Evolutionary conservation across 2,113 vertebrate genomes (phyloP).

Genomic region (Ictalurus furcatus): DNA sequence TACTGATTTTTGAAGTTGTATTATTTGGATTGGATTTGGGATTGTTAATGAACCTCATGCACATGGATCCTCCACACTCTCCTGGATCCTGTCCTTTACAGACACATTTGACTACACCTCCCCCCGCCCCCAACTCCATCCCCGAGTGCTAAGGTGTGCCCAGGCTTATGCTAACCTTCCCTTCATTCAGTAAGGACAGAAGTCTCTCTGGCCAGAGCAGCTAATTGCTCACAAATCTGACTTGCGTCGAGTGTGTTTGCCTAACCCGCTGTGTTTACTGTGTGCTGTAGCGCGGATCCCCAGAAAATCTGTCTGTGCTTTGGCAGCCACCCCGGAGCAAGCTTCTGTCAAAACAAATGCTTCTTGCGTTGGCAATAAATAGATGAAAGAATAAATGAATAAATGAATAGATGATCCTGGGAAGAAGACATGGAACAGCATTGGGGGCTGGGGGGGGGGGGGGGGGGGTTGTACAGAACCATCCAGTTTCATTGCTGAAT

Average conservation of each 20-base stretch:
- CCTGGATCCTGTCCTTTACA: background rate
- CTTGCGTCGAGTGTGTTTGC: conserved; percentile 48
- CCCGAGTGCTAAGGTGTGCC: background rate
- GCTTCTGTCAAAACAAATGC: conserved; percentile 64
- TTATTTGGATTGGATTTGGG: background rate
- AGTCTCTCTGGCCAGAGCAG: conserved; percentile 19
- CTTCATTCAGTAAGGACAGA: conserved; percentile 19
- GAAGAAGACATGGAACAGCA: conserved; percentile 24
- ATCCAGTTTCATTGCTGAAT: conserved; percentile 29
- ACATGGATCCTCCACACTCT: background rate
- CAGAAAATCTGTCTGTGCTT: conserved; percentile 56
- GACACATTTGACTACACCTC: background rate
- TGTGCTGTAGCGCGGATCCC: conserved; percentile 40
- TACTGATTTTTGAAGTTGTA: background rate
- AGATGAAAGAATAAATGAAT: conserved; percentile 57
- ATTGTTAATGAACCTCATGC: background rate
- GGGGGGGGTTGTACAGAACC: background rate
- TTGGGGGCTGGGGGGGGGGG: background rate
- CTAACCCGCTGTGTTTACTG: conserved; percentile 52
- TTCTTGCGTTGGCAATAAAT: conserved; percentile 58
- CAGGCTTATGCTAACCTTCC: background rate
- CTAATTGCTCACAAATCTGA: conserved; percentile 52
- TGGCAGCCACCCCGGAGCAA: conserved; percentile 57
- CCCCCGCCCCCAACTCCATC: background rate
- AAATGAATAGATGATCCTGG: conserved; percentile 50